phyloP scores from a whole-genome alignment of 2,797 vertebrate genomes.

The Ceryle rudis region DNA sequence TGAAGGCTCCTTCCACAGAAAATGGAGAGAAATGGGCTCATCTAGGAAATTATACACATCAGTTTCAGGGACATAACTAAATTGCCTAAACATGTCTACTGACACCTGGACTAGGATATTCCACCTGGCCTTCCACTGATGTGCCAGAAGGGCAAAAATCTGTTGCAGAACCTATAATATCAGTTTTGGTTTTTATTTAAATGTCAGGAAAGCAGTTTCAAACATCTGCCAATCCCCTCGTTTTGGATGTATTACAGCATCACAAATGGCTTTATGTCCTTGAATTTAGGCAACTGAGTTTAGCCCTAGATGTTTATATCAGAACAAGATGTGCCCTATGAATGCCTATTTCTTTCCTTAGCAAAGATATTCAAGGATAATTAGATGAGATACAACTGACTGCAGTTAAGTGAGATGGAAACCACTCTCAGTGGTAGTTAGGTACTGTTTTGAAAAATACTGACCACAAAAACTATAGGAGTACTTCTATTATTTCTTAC shows the following conservation, averaged over 20 bases:
- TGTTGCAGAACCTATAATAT: neutral
- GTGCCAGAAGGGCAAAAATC: neutral
- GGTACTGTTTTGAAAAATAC: neutral
- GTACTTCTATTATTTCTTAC: neutral
- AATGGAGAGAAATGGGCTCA: neutral
- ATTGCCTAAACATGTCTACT: neutral
- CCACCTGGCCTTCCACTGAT: neutral
- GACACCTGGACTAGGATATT: neutral
- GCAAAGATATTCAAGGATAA: neutral
- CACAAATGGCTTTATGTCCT: neutral
- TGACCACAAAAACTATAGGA: neutral
- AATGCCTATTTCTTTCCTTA: neutral
- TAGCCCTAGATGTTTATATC: neutral
- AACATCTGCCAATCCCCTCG: neutral
- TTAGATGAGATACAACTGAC: neutral
- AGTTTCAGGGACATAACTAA: neutral
- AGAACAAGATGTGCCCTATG: neutral
- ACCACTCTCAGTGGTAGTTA: neutral
- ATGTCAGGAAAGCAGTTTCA: neutral
- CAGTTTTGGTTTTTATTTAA: neutral
- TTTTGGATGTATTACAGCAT: neutral
- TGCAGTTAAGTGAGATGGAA: neutral
- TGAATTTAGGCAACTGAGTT: neutral
- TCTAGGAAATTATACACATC: neutral
- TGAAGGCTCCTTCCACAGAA: neutral